phyloP scores from a whole-genome alignment of 2,797 vertebrate genomes.

The Melanogrammus aeglefinus region DNA sequence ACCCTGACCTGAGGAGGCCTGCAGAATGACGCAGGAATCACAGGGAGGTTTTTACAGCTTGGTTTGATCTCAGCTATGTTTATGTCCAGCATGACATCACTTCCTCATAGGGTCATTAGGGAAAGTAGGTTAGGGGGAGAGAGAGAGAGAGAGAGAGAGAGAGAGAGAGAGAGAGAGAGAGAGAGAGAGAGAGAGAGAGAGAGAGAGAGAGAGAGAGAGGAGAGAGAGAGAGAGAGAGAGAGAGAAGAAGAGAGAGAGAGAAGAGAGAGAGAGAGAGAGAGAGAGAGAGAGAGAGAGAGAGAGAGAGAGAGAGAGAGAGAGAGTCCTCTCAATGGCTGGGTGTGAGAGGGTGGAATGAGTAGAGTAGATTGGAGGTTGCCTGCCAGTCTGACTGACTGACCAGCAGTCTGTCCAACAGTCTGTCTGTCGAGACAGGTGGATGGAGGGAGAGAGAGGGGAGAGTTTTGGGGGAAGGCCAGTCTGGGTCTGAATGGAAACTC shows the following conservation, averaged over 20 bases:
- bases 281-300: constrained; percentile 45
- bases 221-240: constrained; percentile 16
- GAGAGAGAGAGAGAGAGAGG: constrained; percentile 37
- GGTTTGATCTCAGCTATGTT: constrained; percentile 31
- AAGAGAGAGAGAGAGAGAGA: constrained; percentile 43
- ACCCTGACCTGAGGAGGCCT: constrained; percentile 24
- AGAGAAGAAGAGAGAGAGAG: constrained; percentile 25
- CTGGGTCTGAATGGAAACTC: constrained; percentile 69
- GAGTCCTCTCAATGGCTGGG: constrained; percentile 24
- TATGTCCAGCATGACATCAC: constrained; percentile 24
- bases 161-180: constrained; percentile 15
- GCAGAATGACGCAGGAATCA: constrained; percentile 37
- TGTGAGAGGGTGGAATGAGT: constrained; percentile 43
- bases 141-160: constrained; percentile 9
- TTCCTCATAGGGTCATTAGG: constrained; percentile 26
- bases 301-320: constrained; percentile 39
- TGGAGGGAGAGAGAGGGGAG: constrained; percentile 33
- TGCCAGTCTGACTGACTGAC: not conserved
- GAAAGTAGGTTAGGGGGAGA: constrained; percentile 28
- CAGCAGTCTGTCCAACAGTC: not conserved
- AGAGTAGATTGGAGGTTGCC: constrained; percentile 12
- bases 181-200: constrained; percentile 34
- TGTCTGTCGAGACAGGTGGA: constrained; percentile 1
- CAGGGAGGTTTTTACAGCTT: constrained; percentile 22
- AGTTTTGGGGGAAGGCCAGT: constrained; percentile 48